These are phyloP conservation scores for Scaptomyza reducta DNA, from an alignment of 2,888 invertebrate species.

Conservation along the genomic window DNA sequence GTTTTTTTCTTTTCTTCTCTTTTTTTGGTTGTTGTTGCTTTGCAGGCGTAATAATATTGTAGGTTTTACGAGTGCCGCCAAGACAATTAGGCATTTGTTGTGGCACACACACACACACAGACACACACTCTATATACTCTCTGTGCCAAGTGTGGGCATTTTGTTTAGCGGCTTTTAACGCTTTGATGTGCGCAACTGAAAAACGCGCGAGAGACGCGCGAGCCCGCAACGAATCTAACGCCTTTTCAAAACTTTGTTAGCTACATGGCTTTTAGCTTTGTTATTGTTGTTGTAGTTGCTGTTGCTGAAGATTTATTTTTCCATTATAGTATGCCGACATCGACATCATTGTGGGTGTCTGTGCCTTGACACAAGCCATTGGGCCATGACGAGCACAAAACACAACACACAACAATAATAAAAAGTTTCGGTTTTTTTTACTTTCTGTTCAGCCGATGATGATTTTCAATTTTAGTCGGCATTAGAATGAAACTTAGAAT, in stretches of 20 bases:
- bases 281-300: slow-evolving; percentile 21
- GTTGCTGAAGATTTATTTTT: slow-evolving; percentile 72
- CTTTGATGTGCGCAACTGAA: slow-evolving; percentile 74
- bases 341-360: slow-evolving; percentile 74
- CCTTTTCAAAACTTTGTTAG: slow-evolving; percentile 68
- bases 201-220: slow-evolving; percentile 61
- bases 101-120: slow-evolving; percentile 21
- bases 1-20: slow-evolving; percentile 26
- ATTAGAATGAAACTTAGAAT: not conserved
- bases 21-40: slow-evolving; percentile 23
- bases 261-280: slow-evolving; percentile 63
- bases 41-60: slow-evolving; percentile 74
- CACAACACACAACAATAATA: slow-evolving; percentile 8
- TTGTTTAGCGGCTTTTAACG: slow-evolving; percentile 72
- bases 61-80: slow-evolving; percentile 77
- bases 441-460: slow-evolving; percentile 22
- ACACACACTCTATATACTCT: slow-evolving; percentile 12
- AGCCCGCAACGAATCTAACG: slow-evolving; percentile 76
- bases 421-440: slow-evolving; percentile 32
- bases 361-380: slow-evolving; percentile 68
- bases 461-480: slow-evolving; percentile 24
- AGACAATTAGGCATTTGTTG: slow-evolving; percentile 79
- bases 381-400: slow-evolving; percentile 68
- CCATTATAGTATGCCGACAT: slow-evolving; percentile 71
- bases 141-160: slow-evolving; percentile 72